Conservation (phyloP, 2,797 vertebrate species). For the Xenopus petersii region DNA sequence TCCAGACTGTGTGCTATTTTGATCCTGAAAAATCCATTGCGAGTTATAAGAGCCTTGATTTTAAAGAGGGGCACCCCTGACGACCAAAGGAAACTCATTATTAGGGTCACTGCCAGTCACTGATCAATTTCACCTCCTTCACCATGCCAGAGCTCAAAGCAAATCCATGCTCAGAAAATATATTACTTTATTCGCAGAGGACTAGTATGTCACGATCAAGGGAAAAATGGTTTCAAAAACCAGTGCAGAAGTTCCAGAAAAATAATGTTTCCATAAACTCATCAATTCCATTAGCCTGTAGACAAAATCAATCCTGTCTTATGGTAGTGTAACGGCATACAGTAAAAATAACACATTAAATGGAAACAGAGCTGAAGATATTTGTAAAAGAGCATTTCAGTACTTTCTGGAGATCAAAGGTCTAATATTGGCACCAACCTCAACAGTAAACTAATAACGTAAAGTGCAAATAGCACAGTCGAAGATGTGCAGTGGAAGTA, state of each 20-base stretch:
- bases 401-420: background rate
- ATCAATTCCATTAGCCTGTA: conserved; percentile 28
- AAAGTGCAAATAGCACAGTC: background rate
- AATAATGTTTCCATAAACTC: conserved; percentile 41
- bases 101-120: conserved; percentile 2
- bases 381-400: conserved; percentile 1
- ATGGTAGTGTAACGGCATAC: conserved; percentile 1
- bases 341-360: conserved; percentile 12
- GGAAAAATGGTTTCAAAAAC: conserved; percentile 24
- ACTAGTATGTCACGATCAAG: conserved; percentile 23
- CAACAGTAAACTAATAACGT: background rate
- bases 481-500: too few species aligned
- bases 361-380: conserved; percentile 3
- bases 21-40: conserved; percentile 20
- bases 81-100: conserved; percentile 27
- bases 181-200: conserved; percentile 24
- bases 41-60: conserved; percentile 18
- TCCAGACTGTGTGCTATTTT: conserved; percentile 6
- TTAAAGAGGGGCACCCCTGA: conserved; percentile 12
- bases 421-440: background rate
- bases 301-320: conserved; percentile 35
- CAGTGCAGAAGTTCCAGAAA: conserved; percentile 16
- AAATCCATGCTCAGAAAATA: conserved; percentile 31
- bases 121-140: conserved; percentile 18
- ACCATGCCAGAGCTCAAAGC: conserved; percentile 25